Evolutionary conservation across 2,113 vertebrate genomes (phyloP).

Genomic region (Mohoua ochrocephala): DNA sequence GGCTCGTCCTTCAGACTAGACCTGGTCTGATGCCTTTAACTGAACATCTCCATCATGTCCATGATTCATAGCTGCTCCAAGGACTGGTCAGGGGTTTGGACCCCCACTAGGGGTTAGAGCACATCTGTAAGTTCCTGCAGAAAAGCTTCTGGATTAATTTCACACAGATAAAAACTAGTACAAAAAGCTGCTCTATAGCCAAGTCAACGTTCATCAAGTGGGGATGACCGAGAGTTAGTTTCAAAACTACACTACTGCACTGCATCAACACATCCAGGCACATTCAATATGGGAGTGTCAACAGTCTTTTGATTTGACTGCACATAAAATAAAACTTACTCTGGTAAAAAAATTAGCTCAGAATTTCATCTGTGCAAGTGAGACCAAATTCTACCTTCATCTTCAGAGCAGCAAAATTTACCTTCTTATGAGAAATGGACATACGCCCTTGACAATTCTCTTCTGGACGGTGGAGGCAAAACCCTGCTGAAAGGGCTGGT

Average conservation of each 20-base stretch:
- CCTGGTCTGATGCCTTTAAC: not conserved
- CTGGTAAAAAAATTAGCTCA: not conserved
- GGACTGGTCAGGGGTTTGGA: not conserved
- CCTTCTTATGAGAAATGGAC: not conserved
- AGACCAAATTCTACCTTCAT: not conserved
- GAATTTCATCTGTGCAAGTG: not conserved
- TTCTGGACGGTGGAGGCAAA: not conserved
- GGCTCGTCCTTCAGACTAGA: not conserved
- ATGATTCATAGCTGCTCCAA: not conserved
- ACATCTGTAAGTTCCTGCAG: not conserved
- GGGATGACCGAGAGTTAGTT: not conserved
- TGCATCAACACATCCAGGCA: not conserved
- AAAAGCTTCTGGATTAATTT: not conserved
- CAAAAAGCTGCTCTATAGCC: not conserved
- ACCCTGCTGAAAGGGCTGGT: not conserved
- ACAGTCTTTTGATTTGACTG: not conserved
- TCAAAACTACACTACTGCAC: not conserved
- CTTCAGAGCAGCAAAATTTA: not conserved
- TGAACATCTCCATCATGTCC: not conserved
- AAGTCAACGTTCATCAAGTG: not conserved
- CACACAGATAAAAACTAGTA: not conserved
- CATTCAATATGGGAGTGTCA: not conserved
- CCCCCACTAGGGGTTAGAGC: not conserved
- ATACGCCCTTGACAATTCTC: fast-evolving
- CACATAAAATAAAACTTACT: not conserved